Base-by-base conservation (phyloP, 1,140 invertebrate species). In the Pogonus chalceus region DNA sequence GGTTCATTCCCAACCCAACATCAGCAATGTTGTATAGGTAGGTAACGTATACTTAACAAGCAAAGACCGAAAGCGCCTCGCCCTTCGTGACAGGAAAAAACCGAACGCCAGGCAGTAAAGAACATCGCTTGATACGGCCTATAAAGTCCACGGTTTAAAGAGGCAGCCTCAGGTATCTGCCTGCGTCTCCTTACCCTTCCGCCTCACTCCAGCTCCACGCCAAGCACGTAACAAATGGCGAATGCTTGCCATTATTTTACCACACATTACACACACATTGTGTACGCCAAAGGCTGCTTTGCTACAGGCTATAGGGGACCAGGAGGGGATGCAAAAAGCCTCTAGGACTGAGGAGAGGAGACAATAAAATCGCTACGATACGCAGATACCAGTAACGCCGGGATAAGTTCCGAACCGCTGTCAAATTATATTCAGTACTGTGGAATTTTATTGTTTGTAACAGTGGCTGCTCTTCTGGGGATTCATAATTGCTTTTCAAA, bases 281-380 rank as follows among this genome's bases (percentile, higher is more conserved):
- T 31, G 26, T 31, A 4, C 26, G 4, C 26, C 26, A n/a, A n/a
- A n/a, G n/a, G n/a, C n/a, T n/a, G n/a, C n/a, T n/a, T n/a, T n/a
- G n/a, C n/a, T n/a, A n/a, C n/a, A n/a, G n/a, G n/a, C n/a, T n/a
- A n/a, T n/a, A n/a, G n/a, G n/a, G n/a, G n/a, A n/a, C n/a, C n/a
- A n/a, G n/a, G n/a, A n/a, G n/a, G n/a, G n/a, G n/a, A n/a, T n/a
- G n/a, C n/a, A n/a, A n/a, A n/a, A n/a, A n/a, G n/a, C n/a, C n/a
- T n/a, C n/a, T n/a, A n/a, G n/a, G n/a, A n/a, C n/a, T 10, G 37
- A 43, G 18, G 18, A 9, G 9, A 16, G 37, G 18, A 7, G 18
- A 43, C 37, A 43, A 43, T 43, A 43, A 43, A 43, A 43, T 43
- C 37, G 37, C 18, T 43, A 43, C 37, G 37, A 43, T 43, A 43